Percentiles rank a stretch among this genome's conserved stretches.
phyloP scores from a whole-genome alignment of 1,140 invertebrate genomes.

The Catajapyx aquilonaris region DNA sequence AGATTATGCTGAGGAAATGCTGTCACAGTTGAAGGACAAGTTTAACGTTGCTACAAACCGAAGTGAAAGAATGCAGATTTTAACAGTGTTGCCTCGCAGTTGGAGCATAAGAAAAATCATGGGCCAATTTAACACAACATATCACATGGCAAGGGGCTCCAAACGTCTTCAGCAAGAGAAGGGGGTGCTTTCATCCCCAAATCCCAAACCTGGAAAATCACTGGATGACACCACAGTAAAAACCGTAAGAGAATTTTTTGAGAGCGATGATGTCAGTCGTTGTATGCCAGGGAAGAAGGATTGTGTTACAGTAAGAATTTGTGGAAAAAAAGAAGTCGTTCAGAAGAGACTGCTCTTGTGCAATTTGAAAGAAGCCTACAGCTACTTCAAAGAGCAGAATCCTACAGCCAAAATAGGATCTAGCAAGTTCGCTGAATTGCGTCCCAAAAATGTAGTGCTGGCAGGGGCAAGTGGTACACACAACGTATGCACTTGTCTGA shows the following conservation, averaged over 20 bases:
- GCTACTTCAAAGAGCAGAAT: conserved; percentile 3
- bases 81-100: background rate
- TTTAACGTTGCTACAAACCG: background rate
- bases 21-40: background rate
- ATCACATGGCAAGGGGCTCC: background rate
- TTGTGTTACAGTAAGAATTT: background rate
- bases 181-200: background rate
- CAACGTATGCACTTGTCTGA: conserved; percentile 1
- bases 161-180: background rate
- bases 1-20: no score
- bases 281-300: conserved; percentile 4
- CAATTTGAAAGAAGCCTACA: conserved; percentile 3
- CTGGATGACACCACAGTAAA: background rate
- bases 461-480: conserved; percentile 1
- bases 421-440: conserved; percentile 1
- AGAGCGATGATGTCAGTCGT: conserved; percentile 3
- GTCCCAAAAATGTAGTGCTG: background rate
- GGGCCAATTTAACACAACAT: background rate
- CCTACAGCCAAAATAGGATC: background rate
- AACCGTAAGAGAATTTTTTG: conserved; percentile 3
- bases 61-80: background rate
- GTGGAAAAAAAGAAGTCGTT: conserved; percentile 1
- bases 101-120: background rate
- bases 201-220: background rate
- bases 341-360: conserved; percentile 3